Conservation (phyloP, 1,140 invertebrate species). For the Drosophila mauritiana region DNA sequence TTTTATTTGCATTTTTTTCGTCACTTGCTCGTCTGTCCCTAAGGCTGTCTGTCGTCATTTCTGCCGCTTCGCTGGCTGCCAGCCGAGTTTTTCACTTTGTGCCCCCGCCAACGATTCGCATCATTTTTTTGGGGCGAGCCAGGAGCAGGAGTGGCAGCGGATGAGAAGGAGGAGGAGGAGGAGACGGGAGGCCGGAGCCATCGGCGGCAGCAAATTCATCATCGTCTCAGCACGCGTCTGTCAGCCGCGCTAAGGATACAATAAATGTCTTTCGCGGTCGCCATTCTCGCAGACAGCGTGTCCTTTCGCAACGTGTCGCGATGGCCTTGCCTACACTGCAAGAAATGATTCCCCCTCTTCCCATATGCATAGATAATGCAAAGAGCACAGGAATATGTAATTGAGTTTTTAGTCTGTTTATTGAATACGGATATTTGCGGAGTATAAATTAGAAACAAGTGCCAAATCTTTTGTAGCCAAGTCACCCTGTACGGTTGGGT, state of each 20-base stretch:
- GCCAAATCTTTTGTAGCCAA: background rate
- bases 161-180: background rate
- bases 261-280: slow-evolving; percentile 80
- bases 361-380: background rate
- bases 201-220: slow-evolving; percentile 72
- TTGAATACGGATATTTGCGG: no score
- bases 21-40: slow-evolving; percentile 60
- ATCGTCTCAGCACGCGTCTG: slow-evolving; percentile 80
- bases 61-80: slow-evolving; percentile 37
- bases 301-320: slow-evolving; percentile 25
- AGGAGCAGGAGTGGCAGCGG: background rate
- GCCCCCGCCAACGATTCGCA: slow-evolving; percentile 17
- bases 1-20: slow-evolving; percentile 81
- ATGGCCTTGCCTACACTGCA: slow-evolving; percentile 19
- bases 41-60: slow-evolving; percentile 58
- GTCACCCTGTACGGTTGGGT: slow-evolving; percentile 42
- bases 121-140: background rate
- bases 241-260: slow-evolving; percentile 80
- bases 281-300: slow-evolving; percentile 36
- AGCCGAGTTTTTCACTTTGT: slow-evolving; percentile 62
- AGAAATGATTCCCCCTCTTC: background rate
- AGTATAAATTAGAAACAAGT: no score
- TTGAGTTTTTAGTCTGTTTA: no score
- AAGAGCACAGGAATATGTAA: background rate
- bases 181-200: slow-evolving; percentile 9